Conservation (phyloP, 2,888 invertebrate genomes). For the Xestia sexstrigata region DNA sequence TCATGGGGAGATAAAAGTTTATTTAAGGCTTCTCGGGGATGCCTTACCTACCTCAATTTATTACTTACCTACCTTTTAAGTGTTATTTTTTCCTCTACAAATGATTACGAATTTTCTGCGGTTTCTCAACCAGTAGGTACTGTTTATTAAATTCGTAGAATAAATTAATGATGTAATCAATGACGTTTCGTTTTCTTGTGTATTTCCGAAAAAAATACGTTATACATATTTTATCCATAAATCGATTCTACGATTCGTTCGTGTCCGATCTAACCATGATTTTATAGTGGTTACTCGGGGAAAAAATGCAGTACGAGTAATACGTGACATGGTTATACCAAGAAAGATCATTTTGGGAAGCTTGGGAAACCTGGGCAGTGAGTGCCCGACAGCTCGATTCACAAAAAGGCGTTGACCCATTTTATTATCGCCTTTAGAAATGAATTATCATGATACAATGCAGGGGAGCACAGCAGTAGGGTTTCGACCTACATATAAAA, state of each 20-base stretch:
- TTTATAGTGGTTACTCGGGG: not conserved
- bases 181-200: conserved; percentile 21
- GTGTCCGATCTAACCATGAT: not conserved
- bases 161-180: conserved; percentile 39
- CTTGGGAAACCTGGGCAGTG: not conserved
- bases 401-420: conserved; percentile 9
- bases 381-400: not conserved
- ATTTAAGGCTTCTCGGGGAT: not conserved
- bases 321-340: not conserved
- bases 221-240: conserved; percentile 5
- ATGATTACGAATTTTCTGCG: conserved; percentile 9
- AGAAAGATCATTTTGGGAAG: not conserved
- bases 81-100: not conserved
- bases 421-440: conserved; percentile 14
- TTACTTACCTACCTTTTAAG: not conserved
- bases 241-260: conserved; percentile 4
- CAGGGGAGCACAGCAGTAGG: not conserved
- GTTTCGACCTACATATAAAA: conserved; percentile 15
- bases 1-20: not conserved
- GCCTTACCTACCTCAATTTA: conserved; percentile 8
- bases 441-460: conserved; percentile 21
- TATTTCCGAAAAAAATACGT: conserved; percentile 26
- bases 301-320: not conserved
- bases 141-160: conserved; percentile 25
- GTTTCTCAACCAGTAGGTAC: conserved; percentile 20